These are phyloP conservation scores for Teleogryllus oceanicus DNA, from an alignment of 2,888 invertebrate species.

Conservation along the genomic window DNA sequence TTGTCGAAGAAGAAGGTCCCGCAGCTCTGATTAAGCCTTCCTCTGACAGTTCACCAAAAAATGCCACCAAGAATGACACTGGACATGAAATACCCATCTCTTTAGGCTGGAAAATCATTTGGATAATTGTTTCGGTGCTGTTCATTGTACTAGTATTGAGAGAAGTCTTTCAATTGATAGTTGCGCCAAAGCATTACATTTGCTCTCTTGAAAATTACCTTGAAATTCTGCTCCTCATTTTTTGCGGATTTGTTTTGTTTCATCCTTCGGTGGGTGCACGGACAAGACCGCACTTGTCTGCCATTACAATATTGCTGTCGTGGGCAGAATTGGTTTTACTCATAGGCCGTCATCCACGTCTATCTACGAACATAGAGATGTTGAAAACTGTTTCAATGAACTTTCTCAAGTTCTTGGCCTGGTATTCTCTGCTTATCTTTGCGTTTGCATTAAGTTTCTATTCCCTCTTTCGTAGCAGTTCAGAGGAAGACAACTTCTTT, in stretches of 20 bases:
- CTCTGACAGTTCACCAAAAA: not conserved
- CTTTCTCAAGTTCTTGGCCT: conserved; percentile 72
- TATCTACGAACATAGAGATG: conserved; percentile 82
- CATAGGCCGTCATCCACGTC: conserved; percentile 72
- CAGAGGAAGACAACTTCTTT: conserved; percentile 63
- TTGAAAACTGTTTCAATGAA: conserved; percentile 74
- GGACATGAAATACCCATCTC: not conserved
- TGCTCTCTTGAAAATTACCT: conserved; percentile 70
- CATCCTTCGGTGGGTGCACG: conserved; percentile 11
- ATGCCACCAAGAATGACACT: not conserved
- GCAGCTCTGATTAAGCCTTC: not conserved
- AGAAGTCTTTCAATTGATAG: conserved; percentile 67
- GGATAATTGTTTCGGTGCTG: conserved; percentile 47
- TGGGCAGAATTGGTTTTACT: conserved; percentile 73
- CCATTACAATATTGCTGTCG: conserved; percentile 69
- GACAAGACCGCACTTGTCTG: conserved; percentile 63
- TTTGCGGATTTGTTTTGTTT: conserved; percentile 55
- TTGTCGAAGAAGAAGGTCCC: not conserved
- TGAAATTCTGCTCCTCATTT: conserved; percentile 64
- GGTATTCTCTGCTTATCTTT: conserved; percentile 76
- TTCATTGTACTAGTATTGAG: conserved; percentile 60
- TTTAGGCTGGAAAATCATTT: conserved; percentile 23
- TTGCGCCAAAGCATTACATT: conserved; percentile 65
- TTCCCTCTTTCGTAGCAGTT: conserved; percentile 64
- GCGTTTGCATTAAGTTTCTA: conserved; percentile 81